These are phyloP conservation scores for Desmodus rotundus DNA, from an alignment of 2,113 vertebrate species.

Conservation along the genomic window DNA sequence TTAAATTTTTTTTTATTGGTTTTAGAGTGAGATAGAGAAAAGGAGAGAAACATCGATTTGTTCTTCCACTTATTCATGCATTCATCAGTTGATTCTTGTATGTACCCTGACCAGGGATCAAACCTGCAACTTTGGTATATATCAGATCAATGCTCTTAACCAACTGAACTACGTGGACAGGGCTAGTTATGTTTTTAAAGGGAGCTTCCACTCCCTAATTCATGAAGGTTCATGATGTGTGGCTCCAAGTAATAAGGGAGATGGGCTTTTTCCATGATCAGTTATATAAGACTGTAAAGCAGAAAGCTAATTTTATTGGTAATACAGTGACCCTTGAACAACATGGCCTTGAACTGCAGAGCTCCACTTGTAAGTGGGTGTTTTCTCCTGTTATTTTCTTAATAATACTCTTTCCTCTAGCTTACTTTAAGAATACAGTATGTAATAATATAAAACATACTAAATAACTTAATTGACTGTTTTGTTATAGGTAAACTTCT, in stretches of 20 bases:
- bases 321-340: background rate
- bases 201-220: background rate
- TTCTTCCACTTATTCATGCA: too few relatives aligned
- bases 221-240: background rate
- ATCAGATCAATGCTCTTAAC: too few relatives aligned
- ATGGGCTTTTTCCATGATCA: constrained; percentile 7
- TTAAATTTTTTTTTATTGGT: too few relatives aligned
- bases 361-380: background rate
- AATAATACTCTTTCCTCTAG: background rate
- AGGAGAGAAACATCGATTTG: too few relatives aligned
- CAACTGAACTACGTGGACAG: too few relatives aligned
- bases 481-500: background rate
- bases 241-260: background rate
- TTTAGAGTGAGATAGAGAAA: too few relatives aligned
- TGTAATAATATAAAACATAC: background rate
- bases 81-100: too few relatives aligned
- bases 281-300: background rate
- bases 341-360: background rate
- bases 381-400: background rate
- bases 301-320: background rate
- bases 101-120: too few relatives aligned
- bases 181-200: background rate
- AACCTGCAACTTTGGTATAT: too few relatives aligned
- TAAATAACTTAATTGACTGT: background rate
- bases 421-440: background rate